Conservation (phyloP, 2,797 vertebrate species). For the Enteromius radiatus region DNA sequence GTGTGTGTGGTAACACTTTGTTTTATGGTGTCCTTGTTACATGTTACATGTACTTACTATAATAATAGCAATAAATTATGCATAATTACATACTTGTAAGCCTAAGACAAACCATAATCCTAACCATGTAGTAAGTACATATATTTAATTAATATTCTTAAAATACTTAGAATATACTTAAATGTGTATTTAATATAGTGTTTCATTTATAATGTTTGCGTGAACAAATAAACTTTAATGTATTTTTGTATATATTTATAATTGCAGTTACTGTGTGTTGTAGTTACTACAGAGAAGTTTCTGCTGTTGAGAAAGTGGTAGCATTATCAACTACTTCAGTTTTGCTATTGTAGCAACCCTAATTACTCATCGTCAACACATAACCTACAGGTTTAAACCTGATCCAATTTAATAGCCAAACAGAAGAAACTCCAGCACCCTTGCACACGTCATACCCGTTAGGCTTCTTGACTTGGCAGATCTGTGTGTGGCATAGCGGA, state of each 20-base stretch:
- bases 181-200: not conserved
- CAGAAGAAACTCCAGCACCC: not conserved
- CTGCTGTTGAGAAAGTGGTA: not conserved
- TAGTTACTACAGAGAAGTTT: not conserved
- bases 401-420: constrained; percentile 5
- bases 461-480: constrained; percentile 18
- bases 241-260: not conserved
- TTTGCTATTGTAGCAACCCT: not conserved
- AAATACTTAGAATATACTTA: too few relatives aligned
- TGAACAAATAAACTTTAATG: not conserved
- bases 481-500: constrained; percentile 1
- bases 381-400: constrained; percentile 16
- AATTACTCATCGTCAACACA: constrained; percentile 9
- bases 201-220: not conserved
- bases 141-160: not conserved
- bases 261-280: not conserved
- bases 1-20: too few relatives aligned
- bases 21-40: too few relatives aligned
- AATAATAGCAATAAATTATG: not conserved
- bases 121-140: not conserved
- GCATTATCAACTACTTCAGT: not conserved
- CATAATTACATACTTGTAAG: not conserved
- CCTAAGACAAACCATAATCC: not conserved
- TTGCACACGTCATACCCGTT: not conserved
- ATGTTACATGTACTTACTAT: too few relatives aligned